Conservation (phyloP, 1,140 invertebrate species). For the Drosophila pectinifera region DNA sequence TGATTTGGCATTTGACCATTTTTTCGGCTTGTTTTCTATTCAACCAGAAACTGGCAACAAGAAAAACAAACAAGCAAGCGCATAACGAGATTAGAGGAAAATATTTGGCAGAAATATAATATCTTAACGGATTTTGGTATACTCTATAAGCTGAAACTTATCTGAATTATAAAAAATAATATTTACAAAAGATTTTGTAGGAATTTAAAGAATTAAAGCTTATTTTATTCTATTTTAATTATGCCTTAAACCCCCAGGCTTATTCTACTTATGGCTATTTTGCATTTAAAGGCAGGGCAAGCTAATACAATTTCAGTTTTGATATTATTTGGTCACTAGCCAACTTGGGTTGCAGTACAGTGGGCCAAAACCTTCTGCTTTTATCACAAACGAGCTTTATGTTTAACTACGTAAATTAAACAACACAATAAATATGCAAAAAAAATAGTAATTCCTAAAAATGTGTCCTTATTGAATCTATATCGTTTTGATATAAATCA, state of each 20-base stretch:
- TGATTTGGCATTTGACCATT: slow-evolving; percentile 33
- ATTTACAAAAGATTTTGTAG: too few species aligned
- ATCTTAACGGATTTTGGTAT: not conserved
- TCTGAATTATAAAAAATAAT: not conserved
- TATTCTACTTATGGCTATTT: not conserved
- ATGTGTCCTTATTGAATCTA: not conserved
- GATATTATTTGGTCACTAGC: slow-evolving; percentile 4
- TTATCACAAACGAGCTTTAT: too few species aligned
- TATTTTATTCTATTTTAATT: not conserved
- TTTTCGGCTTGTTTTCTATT: slow-evolving; percentile 14
- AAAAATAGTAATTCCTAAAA: not conserved
- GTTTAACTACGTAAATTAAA: not conserved
- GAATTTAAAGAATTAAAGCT: not conserved
- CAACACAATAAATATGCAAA: not conserved
- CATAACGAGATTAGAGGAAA: slow-evolving; percentile 1
- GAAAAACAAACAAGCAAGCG: not conserved
- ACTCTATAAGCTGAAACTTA: not conserved
- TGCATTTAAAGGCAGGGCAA: slow-evolving; percentile 11
- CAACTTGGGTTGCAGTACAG: slow-evolving; percentile 5
- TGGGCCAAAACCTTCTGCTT: not conserved
- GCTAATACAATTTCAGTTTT: slow-evolving; percentile 14
- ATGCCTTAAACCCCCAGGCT: too few species aligned
- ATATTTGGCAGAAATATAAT: not conserved
- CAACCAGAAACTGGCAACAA: slow-evolving; percentile 19
- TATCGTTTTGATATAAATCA: too few species aligned